Base-by-base conservation (phyloP, 2,888 invertebrate species). In the Ennomos erosarius region DNA sequence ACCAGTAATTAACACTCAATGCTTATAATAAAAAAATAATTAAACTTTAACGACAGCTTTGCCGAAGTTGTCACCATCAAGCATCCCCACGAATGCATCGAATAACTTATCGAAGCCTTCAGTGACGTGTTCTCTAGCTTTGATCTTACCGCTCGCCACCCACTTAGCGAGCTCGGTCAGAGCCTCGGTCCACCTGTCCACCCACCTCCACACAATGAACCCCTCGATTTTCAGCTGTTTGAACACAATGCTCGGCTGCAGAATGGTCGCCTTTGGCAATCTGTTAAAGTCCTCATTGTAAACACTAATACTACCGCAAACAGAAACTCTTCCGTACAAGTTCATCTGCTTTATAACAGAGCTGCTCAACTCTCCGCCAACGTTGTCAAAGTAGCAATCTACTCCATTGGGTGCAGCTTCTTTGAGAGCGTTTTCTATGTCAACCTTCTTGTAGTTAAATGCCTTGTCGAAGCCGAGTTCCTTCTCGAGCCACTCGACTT, bases 321-420 rank as follows among this genome's bases (percentile, higher is more conserved):
- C 90, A 0, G 95, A 79, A 36, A 95, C 85, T 49, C 95, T 85
- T 0, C 95, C 95, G 59, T 11, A 66, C 10, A 42, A 45, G 59
- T 93, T 94, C 95, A 95, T 95, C 66, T 94, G 93, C 26, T 82
- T 81, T 0, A 95, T 84, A 8, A 95, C 91, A 0, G 79, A 82
- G 47, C 92, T 92, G 51, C 94, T 94, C 11, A 95, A 87, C 58
- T 94, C 93, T 2, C 95, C 95, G 11, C 95, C 95, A 6, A 95
- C 96, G 78, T 96, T 96, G 75, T 96, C 96, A 75, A 96, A 96
- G 75, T 95, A 96, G 74, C 95, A 95, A 74, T 96, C 96, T 0
- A 96, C 66, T 0, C 68, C 68, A 11, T 64, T 58, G 3, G 68
- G 66, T 2, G 68, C 87, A 42, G 91, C 92, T 79, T 94, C 88